Evolutionary conservation across 2,888 invertebrate species (phyloP), one percentile per base, ranked within the genome.

Genomic region (Heterodera filipjevi): DNA sequence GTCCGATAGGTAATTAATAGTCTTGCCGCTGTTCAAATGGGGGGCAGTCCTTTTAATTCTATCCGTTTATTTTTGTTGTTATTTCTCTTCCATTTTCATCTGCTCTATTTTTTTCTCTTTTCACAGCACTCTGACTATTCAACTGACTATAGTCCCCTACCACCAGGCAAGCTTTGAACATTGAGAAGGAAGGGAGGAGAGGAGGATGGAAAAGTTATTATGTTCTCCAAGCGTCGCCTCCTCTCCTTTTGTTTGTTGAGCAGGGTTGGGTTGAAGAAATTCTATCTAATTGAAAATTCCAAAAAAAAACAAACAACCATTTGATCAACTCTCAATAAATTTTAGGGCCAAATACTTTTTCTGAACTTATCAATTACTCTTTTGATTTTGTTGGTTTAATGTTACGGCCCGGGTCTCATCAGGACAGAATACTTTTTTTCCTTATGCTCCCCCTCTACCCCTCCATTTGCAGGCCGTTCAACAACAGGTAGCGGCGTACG

Each of bases 401-500:
- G n/a, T n/a, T n/a, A n/a, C n/a, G n/a, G n/a, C n/a, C n/a, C n/a
- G n/a, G n/a, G n/a, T n/a, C n/a, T n/a, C n/a, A n/a, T n/a, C n/a
- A n/a, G n/a, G n/a, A n/a, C n/a, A n/a, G n/a, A n/a, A n/a, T n/a
- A n/a, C n/a, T n/a, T n/a, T n/a, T n/a, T n/a, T n/a, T 33, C 30
- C 30, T 46, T 73, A 49, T 73, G 53, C 6, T 27, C 8, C 44
- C 33, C 73, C 33, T 22, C 12, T 14, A 32, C 19, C 33, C 73
- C 33, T 33, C 39, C 33, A 19, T 44, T 39, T 32, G 19, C 64
- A 75, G 75, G 75, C 75, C 30, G 64, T 75, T 8, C 75, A 75
- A 19, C 75, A 75, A n/a, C 75, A 75, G 75, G 66, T 75, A 22
- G 75, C 66, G 8, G 64, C 75, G 30, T 75, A 66, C n/a, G 75